A percentile compares a stretch with the other conserved stretches of the same genome.
These are phyloP conservation scores for Eueides isabella DNA, from an alignment of 1,140 invertebrate genomes.

Conservation along the genomic window DNA sequence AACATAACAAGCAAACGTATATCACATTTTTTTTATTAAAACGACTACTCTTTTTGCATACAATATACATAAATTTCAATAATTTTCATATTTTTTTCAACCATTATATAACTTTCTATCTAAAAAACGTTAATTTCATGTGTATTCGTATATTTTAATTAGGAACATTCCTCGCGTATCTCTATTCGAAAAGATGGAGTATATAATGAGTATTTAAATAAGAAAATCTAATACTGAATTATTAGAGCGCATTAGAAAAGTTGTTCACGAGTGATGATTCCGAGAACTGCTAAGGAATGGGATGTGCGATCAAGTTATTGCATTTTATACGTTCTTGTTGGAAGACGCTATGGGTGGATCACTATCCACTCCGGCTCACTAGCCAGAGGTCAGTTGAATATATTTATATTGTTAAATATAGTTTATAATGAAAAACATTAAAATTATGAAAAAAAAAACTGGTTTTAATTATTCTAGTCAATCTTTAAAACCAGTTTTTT, in stretches of 20 bases:
- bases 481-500: no score
- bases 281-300: slow-evolving; percentile 19
- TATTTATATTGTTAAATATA: no score
- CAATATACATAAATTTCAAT: not conserved
- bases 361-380: no score
- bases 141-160: not conserved
- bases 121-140: not conserved
- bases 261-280: slow-evolving; percentile 19
- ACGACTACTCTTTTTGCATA: not conserved
- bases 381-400: no score
- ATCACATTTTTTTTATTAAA: not conserved
- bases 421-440: no score
- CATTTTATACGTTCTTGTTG: slow-evolving; percentile 36
- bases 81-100: not conserved
- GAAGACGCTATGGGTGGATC: not conserved
- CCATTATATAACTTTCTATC: not conserved
- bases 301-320: slow-evolving; percentile 26
- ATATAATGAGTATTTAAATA: slow-evolving; percentile 7
- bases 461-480: no score
- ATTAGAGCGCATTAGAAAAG: slow-evolving; percentile 36
- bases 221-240: slow-evolving; percentile 27
- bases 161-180: not conserved
- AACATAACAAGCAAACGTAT: not conserved
- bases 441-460: no score
- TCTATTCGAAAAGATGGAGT: not conserved